Base-by-base conservation (phyloP, 1,140 invertebrate species). In the Caenorhabditis briggsae region DNA sequence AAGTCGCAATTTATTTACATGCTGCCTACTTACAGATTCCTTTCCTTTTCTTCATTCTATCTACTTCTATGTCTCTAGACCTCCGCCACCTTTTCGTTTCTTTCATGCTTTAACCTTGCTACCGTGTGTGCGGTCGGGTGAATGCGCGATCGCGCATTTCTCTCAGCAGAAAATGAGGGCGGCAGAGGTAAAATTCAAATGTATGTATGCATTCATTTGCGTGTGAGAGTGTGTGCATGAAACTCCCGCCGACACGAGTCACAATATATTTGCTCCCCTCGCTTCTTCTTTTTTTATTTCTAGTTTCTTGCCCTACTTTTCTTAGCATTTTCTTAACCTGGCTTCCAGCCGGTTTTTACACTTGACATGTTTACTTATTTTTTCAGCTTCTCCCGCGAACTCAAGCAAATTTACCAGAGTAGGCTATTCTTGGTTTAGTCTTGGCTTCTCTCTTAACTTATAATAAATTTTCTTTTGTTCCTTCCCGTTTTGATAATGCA, bases 201-300 rank as follows among this genome's bases (percentile, higher is more conserved):
- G 53, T 55, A 50, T 78, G 55, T 25, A 25, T 61, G 82, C 56
- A 83, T 58, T 56, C 56, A 56, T 61, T 41, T 56, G 78, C 23
- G 46, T 50, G 74, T 55, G 48, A 41, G 48, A 8, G 46, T 83
- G 82, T 46, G 56, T 50, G 83, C 56, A 61, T 84, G 20, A 61
- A 61, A 33, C 83, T 84, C 83, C 41, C 43, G 33, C 46, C 59
- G 23, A 58, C 53, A 83, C 82, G 23, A 58, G 82, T 83, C 56
- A 83, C 53, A 83, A 58, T 58, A 59, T 59, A 58, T 83, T 58
- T 83, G 82, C 82, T 83, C 58, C 56, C 33, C 65, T 43, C 61
- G n/a, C 43, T 53, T 12, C 59, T 46, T 41, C n/a, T 48, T 78
- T 33, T n/a, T 20, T 41, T 78, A 16, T 48, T n/a, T 20, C 16